These are phyloP conservation scores for Pilophorus perplexus DNA, from an alignment of 2,888 invertebrate species.

Conservation along the genomic window DNA sequence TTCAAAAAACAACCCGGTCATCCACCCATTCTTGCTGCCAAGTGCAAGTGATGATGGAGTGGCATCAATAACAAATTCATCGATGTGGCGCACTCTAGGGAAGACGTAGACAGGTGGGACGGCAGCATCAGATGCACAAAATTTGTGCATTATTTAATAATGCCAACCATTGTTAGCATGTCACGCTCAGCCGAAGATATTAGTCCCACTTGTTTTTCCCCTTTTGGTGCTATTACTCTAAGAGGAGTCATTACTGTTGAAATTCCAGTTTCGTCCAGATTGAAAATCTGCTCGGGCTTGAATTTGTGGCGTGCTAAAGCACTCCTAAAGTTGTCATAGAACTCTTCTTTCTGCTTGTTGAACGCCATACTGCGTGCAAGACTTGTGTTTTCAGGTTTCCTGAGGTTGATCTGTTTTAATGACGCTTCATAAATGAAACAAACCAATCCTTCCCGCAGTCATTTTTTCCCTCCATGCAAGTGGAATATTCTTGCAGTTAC, in stretches of 20 bases:
- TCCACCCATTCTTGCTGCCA: neutral
- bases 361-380: no score
- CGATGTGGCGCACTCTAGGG: neutral
- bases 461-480: no score
- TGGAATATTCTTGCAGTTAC: neutral
- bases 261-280: no score
- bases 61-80: neutral
- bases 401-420: neutral
- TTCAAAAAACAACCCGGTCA: neutral
- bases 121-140: neutral
- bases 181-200: neutral
- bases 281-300: no score
- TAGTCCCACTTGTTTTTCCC: neutral
- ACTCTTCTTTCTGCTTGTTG: no score
- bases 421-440: neutral
- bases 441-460: no score
- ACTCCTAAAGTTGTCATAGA: no score
- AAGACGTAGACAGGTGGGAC: neutral
- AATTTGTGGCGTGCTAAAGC: no score
- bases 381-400: neutral
- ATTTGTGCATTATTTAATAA: no score
- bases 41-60: neutral
- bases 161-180: neutral
- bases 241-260: neutral
- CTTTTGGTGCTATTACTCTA: neutral